These are phyloP conservation scores for Ptiloglossa arizonensis DNA, from an alignment of 1,140 invertebrate species.

Conservation along the genomic window DNA sequence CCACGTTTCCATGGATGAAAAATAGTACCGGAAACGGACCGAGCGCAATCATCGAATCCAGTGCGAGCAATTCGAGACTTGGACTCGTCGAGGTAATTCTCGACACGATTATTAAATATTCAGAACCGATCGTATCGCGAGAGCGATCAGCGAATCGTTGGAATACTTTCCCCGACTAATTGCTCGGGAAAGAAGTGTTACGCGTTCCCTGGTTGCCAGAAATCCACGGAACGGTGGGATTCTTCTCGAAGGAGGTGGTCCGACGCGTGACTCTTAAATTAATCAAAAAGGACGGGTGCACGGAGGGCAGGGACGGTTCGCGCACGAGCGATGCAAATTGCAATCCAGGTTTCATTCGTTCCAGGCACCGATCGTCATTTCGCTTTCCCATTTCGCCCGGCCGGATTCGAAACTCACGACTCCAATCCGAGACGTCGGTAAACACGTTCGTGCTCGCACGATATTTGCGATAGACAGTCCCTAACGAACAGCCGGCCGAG, in stretches of 20 bases:
- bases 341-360: slow-evolving; percentile 43
- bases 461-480: slow-evolving; percentile 68
- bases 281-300: slow-evolving; percentile 29
- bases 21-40: no score
- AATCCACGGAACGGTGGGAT: not conserved
- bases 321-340: slow-evolving; percentile 51
- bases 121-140: no score
- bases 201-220: not conserved
- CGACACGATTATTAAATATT: no score
- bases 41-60: no score
- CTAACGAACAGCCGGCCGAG: slow-evolving; percentile 63
- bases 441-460: slow-evolving; percentile 64
- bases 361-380: slow-evolving; percentile 53
- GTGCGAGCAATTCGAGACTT: no score
- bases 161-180: not conserved
- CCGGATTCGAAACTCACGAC: slow-evolving; percentile 60
- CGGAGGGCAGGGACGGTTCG: not conserved
- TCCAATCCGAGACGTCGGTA: slow-evolving; percentile 65
- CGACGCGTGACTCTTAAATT: slow-evolving; percentile 39
- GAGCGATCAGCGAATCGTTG: not conserved
- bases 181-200: not conserved
- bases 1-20: no score
- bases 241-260: slow-evolving; percentile 12
- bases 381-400: slow-evolving; percentile 57
- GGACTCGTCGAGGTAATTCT: no score